Conservation (phyloP, 2,888 invertebrate genomes). For the Pherbina coryleti region DNA sequence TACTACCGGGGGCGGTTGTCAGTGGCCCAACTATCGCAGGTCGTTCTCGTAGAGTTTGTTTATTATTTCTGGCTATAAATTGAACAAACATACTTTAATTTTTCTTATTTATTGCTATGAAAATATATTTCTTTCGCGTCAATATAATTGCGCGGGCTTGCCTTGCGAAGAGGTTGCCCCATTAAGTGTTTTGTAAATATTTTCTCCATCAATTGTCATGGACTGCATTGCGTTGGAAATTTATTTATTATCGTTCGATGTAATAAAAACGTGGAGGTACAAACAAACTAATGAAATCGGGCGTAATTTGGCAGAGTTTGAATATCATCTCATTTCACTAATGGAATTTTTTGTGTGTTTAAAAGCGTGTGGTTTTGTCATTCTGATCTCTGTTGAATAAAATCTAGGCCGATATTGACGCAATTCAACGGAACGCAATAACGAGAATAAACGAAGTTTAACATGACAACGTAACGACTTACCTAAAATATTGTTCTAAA, state of each 20-base stretch:
- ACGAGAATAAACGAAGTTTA: no score
- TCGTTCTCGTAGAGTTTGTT: background rate
- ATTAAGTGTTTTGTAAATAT: constrained; percentile 38
- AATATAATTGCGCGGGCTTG: background rate
- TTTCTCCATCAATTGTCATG: constrained; percentile 22
- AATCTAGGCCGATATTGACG: no score
- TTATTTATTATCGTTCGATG: constrained; percentile 9
- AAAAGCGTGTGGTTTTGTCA: no score
- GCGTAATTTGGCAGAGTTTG: no score
- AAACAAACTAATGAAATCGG: no score
- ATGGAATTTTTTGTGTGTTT: no score
- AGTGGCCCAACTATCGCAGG: no score
- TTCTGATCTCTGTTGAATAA: no score
- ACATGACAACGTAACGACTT: no score
- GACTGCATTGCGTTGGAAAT: constrained; percentile 2
- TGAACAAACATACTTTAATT: background rate
- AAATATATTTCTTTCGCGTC: background rate
- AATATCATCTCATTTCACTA: no score
- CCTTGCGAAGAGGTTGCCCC: background rate
- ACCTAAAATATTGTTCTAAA: no score
- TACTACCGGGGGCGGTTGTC: background rate
- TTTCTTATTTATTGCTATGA: constrained; percentile 11
- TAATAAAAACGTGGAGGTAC: background rate
- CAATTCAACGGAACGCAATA: no score
- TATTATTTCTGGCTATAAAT: background rate